Percentiles rank a stretch among this genome's conserved stretches.
Evolutionary conservation across 2,888 invertebrate species (phyloP).

Genomic region (Nemurella pictetii): DNA sequence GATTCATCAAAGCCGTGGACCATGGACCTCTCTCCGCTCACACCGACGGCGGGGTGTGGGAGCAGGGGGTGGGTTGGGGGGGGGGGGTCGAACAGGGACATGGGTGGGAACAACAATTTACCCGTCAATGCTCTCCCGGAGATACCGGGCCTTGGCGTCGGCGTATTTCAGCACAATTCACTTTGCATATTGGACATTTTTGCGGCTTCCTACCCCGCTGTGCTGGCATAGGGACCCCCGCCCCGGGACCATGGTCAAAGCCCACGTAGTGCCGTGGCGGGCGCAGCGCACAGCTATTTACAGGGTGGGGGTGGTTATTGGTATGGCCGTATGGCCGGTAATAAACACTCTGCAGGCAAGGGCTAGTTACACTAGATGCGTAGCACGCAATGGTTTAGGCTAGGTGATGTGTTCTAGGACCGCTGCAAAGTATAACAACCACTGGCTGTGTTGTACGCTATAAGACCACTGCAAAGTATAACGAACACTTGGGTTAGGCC

Average conservation of each 20-base stretch:
- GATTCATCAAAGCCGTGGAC: constrained; percentile 25
- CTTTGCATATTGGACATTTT: constrained; percentile 30
- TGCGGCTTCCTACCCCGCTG: constrained; percentile 4
- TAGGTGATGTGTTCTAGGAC: too few species aligned
- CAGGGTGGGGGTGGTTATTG: too few species aligned
- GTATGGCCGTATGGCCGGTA: too few species aligned
- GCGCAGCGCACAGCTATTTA: too few species aligned
- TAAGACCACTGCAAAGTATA: not conserved
- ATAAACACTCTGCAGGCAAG: too few species aligned
- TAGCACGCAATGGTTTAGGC: too few species aligned
- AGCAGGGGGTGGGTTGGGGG: not conserved
- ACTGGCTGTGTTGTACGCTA: not conserved
- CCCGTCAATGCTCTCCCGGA: not conserved
- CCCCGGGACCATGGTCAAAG: too few species aligned
- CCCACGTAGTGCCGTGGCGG: too few species aligned
- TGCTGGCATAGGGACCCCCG: too few species aligned
- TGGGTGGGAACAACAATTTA: not conserved
- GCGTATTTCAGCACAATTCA: constrained; percentile 19
- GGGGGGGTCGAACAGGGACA: not conserved
- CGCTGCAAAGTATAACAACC: too few species aligned
- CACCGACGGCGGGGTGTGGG: not conserved
- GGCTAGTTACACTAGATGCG: too few species aligned
- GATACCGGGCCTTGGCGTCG: not conserved
- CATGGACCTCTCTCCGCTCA: not conserved
- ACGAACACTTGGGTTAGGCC: too few species aligned